phyloP scores from a whole-genome alignment of 2,113 vertebrate genomes.

The Salvator merianae region DNA sequence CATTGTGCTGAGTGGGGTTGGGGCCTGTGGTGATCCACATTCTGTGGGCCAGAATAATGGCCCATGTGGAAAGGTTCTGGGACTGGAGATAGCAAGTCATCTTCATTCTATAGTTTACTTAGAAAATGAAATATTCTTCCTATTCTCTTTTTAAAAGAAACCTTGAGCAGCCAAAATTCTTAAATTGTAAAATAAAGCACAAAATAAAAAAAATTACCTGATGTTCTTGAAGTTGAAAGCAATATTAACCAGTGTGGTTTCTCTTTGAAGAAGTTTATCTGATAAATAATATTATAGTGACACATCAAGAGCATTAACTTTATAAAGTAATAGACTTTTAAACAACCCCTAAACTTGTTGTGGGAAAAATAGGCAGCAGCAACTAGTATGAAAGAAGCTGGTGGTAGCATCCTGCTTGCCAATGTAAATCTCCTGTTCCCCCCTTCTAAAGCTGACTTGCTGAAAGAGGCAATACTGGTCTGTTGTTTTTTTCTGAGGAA shows the following conservation, averaged over 20 bases:
- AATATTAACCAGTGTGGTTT: conserved; percentile 67
- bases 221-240: conserved; percentile 62
- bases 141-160: conserved; percentile 57
- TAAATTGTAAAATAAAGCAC: conserved; percentile 40
- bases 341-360: not conserved
- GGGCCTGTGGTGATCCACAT: no score
- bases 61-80: no score
- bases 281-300: conserved; percentile 36
- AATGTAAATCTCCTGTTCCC: not conserved
- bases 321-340: not conserved
- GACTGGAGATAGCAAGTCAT: no score
- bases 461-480: not conserved
- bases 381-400: not conserved
- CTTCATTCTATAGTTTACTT: conserved; percentile 47
- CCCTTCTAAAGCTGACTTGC: not conserved
- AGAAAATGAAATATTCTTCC: conserved; percentile 42
- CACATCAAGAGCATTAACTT: not conserved
- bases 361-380: not conserved
- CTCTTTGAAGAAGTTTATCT: conserved; percentile 38
- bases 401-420: not conserved
- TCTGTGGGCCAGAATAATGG: no score
- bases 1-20: no score
- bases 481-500: not conserved
- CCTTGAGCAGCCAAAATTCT: conserved; percentile 43
- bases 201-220: conserved; percentile 39